Percentiles rank a stretch among this genome's conserved stretches.
phyloP scores from a whole-genome alignment of 2,888 invertebrate genomes.

The Gasteruption jaculator region DNA sequence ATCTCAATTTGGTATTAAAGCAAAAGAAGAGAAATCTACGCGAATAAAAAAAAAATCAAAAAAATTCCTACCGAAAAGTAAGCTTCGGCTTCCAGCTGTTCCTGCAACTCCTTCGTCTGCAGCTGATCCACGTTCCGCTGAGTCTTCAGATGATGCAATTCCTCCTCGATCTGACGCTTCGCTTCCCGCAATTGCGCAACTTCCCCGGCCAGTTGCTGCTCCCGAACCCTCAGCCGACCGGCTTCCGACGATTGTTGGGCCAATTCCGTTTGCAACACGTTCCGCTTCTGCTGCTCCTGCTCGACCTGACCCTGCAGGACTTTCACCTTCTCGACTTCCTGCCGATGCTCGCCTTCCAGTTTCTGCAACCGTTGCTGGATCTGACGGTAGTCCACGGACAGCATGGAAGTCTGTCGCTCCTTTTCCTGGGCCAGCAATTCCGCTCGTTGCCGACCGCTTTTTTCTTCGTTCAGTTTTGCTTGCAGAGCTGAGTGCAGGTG shows the following conservation, averaged over 20 bases:
- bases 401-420: slow-evolving; percentile 91
- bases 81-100: slow-evolving; percentile 93
- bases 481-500: slow-evolving; percentile 67
- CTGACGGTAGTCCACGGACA: slow-evolving; percentile 92
- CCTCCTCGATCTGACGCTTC: slow-evolving; percentile 70
- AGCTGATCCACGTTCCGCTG: slow-evolving; percentile 64
- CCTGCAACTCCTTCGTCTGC: slow-evolving; percentile 87
- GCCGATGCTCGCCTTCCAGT: slow-evolving; percentile 85
- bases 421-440: slow-evolving; percentile 87
- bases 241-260: slow-evolving; percentile 68
- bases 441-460: slow-evolving; percentile 77
- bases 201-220: slow-evolving; percentile 69
- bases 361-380: slow-evolving; percentile 86
- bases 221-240: slow-evolving; percentile 66
- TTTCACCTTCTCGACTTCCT: slow-evolving; percentile 78
- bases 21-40: slow-evolving; percentile 1
- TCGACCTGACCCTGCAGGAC: slow-evolving; percentile 83
- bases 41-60: slow-evolving; percentile 7
- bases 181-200: slow-evolving; percentile 64
- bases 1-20: slow-evolving; percentile 10
- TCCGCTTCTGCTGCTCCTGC: slow-evolving; percentile 85
- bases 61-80: slow-evolving; percentile 72
- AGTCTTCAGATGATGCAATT: slow-evolving; percentile 69
- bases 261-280: slow-evolving; percentile 77
- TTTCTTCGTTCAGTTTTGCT: slow-evolving; percentile 88